Base-by-base conservation (phyloP, 2,797 vertebrate species). In the Sylvilagus floridanus region DNA sequence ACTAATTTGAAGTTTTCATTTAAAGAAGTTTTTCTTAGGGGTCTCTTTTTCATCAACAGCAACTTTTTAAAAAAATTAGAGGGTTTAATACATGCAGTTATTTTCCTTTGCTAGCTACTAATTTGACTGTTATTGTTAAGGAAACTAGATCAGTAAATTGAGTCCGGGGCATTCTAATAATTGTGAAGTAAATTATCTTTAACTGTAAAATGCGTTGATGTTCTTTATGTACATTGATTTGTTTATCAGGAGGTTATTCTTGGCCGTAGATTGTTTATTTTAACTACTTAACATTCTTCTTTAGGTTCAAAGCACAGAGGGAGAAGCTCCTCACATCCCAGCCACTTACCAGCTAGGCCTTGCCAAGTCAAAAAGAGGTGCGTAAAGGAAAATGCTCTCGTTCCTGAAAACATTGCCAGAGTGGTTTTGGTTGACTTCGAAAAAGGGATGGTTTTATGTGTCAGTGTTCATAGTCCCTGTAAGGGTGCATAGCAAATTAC, bases 241-340 rank as follows among this genome's bases (percentile, higher is more conserved):
- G 22, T 91, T 77, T 63, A 73, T 89, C 71, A 84, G 89, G 35
- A 85, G 28, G 30, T 81, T 60, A 35, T 28, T 73, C 28, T 82
- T 88, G 75, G 82, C 37, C 47, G 4, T 82, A 57, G 30, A 63
- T 73, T 93, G n/a, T 90, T 88, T 62, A 35, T 77, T 90, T 85
- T 89, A 96, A 94, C 50, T 91, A 76, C 28, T 87, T 76, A 35
- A 71, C 88, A 96, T 28, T 97, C 90, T 95, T 94, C 1, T 96
- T 96, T 92, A 99, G 99, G 99, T 99, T 96, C 99, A 99, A 97
- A 99, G 99, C 96, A 99, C 99, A 16, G 99, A 99, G 85, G 99
- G 99, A 79, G 99, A 99, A 93, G 96, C 98, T 30, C 97, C 98
- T 4, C 98, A 98, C 0, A 1, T 98, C 95, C 95, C 98, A 90